These are phyloP conservation scores for Tanytarsus gracilentus DNA, from an alignment of 2,888 invertebrate genomes.

Conservation along the genomic window DNA sequence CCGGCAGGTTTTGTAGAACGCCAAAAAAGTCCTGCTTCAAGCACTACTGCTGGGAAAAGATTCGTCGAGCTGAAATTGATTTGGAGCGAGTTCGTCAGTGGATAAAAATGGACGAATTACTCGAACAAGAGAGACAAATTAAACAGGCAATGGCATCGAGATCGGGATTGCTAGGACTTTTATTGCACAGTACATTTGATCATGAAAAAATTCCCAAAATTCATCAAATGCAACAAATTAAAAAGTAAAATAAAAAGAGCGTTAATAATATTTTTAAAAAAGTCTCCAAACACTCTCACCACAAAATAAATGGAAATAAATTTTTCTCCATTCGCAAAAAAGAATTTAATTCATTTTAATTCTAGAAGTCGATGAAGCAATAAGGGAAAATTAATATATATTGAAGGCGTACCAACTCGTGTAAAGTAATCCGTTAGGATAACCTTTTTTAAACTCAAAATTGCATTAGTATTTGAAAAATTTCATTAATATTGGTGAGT, in stretches of 20 bases:
- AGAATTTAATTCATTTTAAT: too few relatives aligned
- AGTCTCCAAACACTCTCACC: too few relatives aligned
- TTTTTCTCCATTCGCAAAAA: too few relatives aligned
- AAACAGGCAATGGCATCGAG: slow-evolving; percentile 62
- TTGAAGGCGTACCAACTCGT: too few relatives aligned
- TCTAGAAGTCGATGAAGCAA: too few relatives aligned
- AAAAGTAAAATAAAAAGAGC: not conserved
- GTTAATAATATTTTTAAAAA: too few relatives aligned
- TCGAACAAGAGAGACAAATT: slow-evolving; percentile 87
- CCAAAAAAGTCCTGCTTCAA: slow-evolving; percentile 84
- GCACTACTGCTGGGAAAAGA: slow-evolving; percentile 94
- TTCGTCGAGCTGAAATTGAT: slow-evolving; percentile 88
- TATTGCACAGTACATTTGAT: slow-evolving; percentile 95
- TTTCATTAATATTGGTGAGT: too few relatives aligned
- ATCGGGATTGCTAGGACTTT: slow-evolving; percentile 84
- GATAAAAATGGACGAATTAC: slow-evolving; percentile 85
- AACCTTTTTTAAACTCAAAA: too few relatives aligned
- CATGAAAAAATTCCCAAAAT: slow-evolving; percentile 44
- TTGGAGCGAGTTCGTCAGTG: slow-evolving; percentile 87
- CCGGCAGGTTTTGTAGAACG: slow-evolving; percentile 77
- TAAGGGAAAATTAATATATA: slow-evolving; percentile 10
- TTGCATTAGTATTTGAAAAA: too few relatives aligned
- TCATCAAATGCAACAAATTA: not conserved
- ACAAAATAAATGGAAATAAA: too few relatives aligned
- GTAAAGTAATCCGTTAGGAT: too few relatives aligned